Conservation (phyloP, 2,797 vertebrate genomes). For the Sebastes umbrosus region DNA sequence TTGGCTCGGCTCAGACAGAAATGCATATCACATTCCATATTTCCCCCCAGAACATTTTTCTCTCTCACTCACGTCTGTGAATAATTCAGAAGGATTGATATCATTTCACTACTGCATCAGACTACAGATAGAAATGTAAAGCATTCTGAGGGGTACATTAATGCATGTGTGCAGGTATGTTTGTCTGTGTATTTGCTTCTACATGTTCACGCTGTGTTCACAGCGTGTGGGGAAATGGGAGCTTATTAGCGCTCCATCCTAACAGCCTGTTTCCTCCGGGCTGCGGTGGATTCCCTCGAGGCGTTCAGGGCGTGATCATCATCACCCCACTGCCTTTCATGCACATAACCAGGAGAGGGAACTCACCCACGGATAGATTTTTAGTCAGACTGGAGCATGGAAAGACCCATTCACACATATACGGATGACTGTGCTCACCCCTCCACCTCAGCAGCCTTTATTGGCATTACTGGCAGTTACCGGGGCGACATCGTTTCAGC, state of each 20-base stretch:
- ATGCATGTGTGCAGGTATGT: not conserved
- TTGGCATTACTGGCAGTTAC: conserved; percentile 53
- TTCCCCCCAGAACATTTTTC: not conserved
- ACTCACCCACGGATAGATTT: conserved; percentile 12
- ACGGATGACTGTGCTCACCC: conserved; percentile 17
- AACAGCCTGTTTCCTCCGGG: conserved; percentile 12
- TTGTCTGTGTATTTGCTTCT: not conserved
- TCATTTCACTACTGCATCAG: conserved; percentile 8
- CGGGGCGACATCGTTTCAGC: conserved; percentile 38
- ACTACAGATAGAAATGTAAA: not conserved
- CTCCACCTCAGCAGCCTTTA: conserved; percentile 31
- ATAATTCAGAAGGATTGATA: conserved; percentile 51
- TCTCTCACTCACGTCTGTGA: conserved; percentile 14
- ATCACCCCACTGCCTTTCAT: not conserved
- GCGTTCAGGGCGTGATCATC: not conserved
- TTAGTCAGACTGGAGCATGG: conserved; percentile 14
- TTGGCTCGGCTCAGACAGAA: conserved; percentile 9
- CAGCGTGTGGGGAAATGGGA: conserved; percentile 1
- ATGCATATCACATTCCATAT: conserved; percentile 31
- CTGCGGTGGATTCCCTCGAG: conserved; percentile 16
- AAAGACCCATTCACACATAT: conserved; percentile 40
- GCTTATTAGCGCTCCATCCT: conserved; percentile 11
- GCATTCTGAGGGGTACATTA: not conserved
- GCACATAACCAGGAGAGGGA: conserved; percentile 1
- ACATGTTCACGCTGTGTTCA: not conserved